phyloP scores from a whole-genome alignment of 2,888 invertebrate species.

The Chymomyza caudatula region DNA sequence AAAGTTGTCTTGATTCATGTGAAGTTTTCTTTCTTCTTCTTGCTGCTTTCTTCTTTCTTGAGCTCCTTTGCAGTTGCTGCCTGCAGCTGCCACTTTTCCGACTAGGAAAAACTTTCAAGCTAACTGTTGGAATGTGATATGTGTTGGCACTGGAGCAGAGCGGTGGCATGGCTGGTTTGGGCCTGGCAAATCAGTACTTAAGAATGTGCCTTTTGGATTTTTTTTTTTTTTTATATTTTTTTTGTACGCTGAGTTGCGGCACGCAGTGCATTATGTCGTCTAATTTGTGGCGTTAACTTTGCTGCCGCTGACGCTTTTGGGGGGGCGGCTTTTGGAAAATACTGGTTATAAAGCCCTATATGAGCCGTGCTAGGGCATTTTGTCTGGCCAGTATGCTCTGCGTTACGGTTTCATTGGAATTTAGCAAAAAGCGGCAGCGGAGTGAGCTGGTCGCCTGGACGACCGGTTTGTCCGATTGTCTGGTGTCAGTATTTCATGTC shows the following conservation, averaged over 20 bases:
- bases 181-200: neutral
- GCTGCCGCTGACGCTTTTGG: constrained; percentile 38
- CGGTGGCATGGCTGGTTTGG: neutral
- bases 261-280: constrained; percentile 48
- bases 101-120: neutral
- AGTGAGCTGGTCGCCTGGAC: neutral
- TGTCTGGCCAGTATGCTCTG: constrained; percentile 32
- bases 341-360: constrained; percentile 47
- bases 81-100: neutral
- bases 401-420: constrained; percentile 35
- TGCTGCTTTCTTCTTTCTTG: constrained; percentile 12
- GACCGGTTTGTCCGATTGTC: constrained; percentile 7
- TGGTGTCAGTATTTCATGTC: constrained; percentile 61
- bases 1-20: constrained; percentile 67
- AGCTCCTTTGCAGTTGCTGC: constrained; percentile 25
- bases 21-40: constrained; percentile 32
- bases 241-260: constrained; percentile 16
- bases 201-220: neutral
- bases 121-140: neutral
- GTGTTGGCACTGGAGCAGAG: neutral
- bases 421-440: neutral
- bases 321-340: constrained; percentile 58
- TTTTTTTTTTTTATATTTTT: constrained; percentile 8
- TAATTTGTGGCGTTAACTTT: constrained; percentile 71
- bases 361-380: constrained; percentile 34